These are phyloP conservation scores for Sinodicranocentrus sp. DNA, from an alignment of 2,888 invertebrate genomes.

Conservation along the genomic window DNA sequence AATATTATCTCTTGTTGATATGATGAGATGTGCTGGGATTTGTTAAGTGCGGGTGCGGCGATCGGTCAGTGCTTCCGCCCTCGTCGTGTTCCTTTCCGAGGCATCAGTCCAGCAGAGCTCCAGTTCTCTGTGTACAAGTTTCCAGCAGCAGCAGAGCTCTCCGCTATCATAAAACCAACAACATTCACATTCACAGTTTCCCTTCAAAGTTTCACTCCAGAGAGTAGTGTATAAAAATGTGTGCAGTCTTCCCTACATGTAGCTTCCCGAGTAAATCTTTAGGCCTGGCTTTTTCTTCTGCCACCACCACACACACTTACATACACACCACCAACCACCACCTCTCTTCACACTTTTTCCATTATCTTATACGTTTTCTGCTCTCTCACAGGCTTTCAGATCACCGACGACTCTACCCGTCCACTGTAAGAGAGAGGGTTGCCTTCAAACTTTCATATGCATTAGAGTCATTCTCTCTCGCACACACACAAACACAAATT, in stretches of 20 bases:
- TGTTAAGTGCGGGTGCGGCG: conserved; percentile 75
- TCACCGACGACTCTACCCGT: conserved; percentile 23
- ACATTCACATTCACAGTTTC: conserved; percentile 45
- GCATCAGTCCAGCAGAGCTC: conserved; percentile 53
- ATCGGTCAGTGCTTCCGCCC: conserved; percentile 74
- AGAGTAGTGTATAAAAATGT: conserved; percentile 26
- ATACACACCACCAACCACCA: conserved; percentile 37
- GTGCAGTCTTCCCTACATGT: conserved; percentile 44
- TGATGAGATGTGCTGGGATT: conserved; percentile 70
- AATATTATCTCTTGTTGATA: conserved; percentile 70
- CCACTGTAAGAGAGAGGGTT: conserved; percentile 24
- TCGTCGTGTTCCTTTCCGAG: conserved; percentile 66
- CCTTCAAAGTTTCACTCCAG: conserved; percentile 65
- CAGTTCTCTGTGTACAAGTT: conserved; percentile 10
- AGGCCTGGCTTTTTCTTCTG: conserved; percentile 12
- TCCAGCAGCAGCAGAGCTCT: conserved; percentile 24
- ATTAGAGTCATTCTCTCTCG: conserved; percentile 21
- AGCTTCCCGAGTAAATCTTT: too few species aligned
- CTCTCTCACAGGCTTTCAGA: conserved; percentile 32
- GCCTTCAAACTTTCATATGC: conserved; percentile 49
- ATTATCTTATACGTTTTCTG: conserved; percentile 31
- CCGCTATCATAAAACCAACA: conserved; percentile 62
- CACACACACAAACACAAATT: conserved; percentile 42
- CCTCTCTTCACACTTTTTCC: conserved; percentile 49
- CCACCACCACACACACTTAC: conserved; percentile 27